Evolutionary conservation across 2,888 invertebrate species (phyloP).

Genomic region (Xestobium rufovillosum): DNA sequence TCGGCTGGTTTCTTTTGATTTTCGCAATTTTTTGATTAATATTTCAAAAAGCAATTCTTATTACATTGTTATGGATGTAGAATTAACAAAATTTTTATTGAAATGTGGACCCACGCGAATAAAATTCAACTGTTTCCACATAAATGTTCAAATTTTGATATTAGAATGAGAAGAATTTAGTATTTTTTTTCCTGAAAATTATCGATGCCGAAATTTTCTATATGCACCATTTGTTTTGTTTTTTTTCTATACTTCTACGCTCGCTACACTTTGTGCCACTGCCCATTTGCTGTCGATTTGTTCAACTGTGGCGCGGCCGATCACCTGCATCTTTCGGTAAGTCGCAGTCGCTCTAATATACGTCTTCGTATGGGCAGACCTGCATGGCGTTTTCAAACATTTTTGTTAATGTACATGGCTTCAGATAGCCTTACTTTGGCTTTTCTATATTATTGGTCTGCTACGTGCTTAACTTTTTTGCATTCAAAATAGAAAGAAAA

Average conservation of each 20-base stretch:
- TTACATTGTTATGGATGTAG: slow-evolving; percentile 1
- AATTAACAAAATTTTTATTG: not conserved
- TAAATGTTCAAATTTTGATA: not conserved
- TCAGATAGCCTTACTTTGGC: too few relatives aligned
- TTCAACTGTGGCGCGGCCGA: slow-evolving; percentile 31
- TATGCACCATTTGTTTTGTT: slow-evolving; percentile 45
- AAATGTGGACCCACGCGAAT: not conserved
- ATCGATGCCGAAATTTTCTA: slow-evolving; percentile 41
- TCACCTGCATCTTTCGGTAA: slow-evolving; percentile 39
- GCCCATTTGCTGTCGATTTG: slow-evolving; percentile 38
- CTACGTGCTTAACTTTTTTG: too few relatives aligned
- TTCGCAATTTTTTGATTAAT: slow-evolving; percentile 1
- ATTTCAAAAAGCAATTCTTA: not conserved
- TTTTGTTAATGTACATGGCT: too few relatives aligned
- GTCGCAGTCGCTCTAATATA: slow-evolving; percentile 35
- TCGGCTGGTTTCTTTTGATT: not conserved
- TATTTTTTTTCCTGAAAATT: slow-evolving; percentile 10
- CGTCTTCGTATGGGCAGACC: too few relatives aligned
- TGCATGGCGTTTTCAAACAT: too few relatives aligned
- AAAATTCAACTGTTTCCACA: too few relatives aligned
- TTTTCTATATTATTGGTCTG: too few relatives aligned
- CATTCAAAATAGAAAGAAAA: too few relatives aligned
- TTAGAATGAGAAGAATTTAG: not conserved
- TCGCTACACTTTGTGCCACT: slow-evolving; percentile 44
- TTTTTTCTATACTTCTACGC: slow-evolving; percentile 45